Evolutionary conservation across 1,140 invertebrate species (phyloP).

Genomic region (Drosophila punjabiensis): DNA sequence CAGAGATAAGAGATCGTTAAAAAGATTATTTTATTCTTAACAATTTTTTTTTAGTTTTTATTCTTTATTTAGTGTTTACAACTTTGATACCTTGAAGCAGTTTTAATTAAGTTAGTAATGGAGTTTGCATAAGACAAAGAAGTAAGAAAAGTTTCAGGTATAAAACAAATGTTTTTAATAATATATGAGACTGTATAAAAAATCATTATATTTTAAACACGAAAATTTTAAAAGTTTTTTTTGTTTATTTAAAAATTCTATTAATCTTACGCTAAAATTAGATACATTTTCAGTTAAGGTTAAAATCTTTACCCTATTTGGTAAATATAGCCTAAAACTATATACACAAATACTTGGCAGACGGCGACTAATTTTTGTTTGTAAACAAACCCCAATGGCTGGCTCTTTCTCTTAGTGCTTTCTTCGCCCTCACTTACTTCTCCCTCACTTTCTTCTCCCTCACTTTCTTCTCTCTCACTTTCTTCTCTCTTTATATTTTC

Average conservation of each 20-base stretch:
- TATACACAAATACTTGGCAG: not conserved
- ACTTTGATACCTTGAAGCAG: not conserved
- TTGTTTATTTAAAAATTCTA: too few species aligned
- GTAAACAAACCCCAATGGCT: slow-evolving; percentile 34
- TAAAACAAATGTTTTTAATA: too few species aligned
- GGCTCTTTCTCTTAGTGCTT: not conserved
- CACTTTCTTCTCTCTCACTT: not conserved
- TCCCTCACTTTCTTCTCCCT: not conserved
- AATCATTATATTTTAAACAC: too few species aligned
- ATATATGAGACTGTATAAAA: too few species aligned
- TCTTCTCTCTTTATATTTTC: not conserved
- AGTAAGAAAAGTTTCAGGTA: not conserved
- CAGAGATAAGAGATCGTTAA: slow-evolving; percentile 83
- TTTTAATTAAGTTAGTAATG: not conserved
- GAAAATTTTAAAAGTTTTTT: too few species aligned
- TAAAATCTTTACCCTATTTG: slow-evolving; percentile 27
- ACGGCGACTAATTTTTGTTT: slow-evolving; percentile 24
- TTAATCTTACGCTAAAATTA: not conserved
- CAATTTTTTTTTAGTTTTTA: not conserved
- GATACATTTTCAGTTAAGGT: slow-evolving; percentile 16
- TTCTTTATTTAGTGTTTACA: not conserved
- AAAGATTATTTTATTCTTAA: slow-evolving; percentile 26
- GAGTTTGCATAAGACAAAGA: not conserved
- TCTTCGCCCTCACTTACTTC: not conserved
- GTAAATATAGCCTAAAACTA: slow-evolving; percentile 1